phyloP scores from a whole-genome alignment of 1,140 invertebrate species.

The Drosophila bocki region DNA sequence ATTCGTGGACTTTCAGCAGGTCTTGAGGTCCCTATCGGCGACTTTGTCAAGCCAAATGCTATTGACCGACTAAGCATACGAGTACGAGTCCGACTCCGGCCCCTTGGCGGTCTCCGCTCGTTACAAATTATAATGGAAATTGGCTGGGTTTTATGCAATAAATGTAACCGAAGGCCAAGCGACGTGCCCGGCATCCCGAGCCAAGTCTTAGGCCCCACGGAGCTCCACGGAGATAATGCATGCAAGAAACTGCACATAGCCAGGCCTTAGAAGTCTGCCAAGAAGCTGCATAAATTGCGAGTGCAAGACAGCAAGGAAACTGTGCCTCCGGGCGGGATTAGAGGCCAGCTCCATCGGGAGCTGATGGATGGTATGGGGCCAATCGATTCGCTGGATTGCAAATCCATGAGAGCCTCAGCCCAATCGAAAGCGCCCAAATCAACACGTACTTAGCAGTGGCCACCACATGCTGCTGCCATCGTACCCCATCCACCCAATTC shows the following conservation, averaged over 20 bases:
- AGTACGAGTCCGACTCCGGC: conserved; percentile 13
- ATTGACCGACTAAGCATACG: conserved; percentile 68
- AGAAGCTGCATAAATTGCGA: conserved; percentile 68
- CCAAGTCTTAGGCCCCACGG: conserved; percentile 20
- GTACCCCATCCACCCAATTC: conserved; percentile 12
- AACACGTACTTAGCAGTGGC: conserved; percentile 77
- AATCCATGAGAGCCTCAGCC: conserved; percentile 37
- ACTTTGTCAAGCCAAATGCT: conserved; percentile 53
- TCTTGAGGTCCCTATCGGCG: conserved; percentile 18
- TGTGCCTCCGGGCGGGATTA: conserved; percentile 66
- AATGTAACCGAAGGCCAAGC: conserved; percentile 74
- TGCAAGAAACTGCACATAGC: conserved; percentile 45
- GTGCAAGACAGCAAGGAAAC: conserved; percentile 36
- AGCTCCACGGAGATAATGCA: conserved; percentile 62
- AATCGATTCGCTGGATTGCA: conserved; percentile 48
- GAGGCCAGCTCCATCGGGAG: conserved; percentile 35
- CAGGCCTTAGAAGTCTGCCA: conserved; percentile 41
- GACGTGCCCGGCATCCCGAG: conserved; percentile 70
- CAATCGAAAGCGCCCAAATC: conserved; percentile 75
- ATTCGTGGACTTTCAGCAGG: conserved; percentile 33
- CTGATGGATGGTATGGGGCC: conserved; percentile 41
- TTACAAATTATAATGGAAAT: conserved; percentile 76
- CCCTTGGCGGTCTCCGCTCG: conserved; percentile 32
- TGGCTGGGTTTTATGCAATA: conserved; percentile 77
- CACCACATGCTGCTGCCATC: conserved; percentile 46